A percentile compares a stretch with the other conserved stretches of the same genome.
These are phyloP conservation scores for Tupaia chinensis DNA, from an alignment of 2,113 vertebrate genomes.

Conservation along the genomic window DNA sequence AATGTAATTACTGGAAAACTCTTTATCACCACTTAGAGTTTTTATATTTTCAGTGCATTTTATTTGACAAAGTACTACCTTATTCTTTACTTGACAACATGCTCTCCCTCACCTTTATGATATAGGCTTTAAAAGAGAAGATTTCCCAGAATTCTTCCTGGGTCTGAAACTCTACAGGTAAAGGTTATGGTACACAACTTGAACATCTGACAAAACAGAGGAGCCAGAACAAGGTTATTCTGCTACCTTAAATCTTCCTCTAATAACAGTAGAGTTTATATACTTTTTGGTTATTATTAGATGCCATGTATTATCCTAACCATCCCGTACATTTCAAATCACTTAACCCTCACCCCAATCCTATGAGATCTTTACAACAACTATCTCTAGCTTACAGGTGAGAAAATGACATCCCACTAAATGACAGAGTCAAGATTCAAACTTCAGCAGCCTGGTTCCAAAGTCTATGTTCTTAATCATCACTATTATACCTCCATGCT, in stretches of 20 bases:
- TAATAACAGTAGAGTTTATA: not conserved
- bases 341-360: not conserved
- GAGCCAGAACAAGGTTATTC: not conserved
- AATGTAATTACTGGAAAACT: constrained; percentile 30
- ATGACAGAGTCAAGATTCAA: not conserved
- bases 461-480: not conserved
- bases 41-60: constrained; percentile 39
- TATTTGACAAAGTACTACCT: not conserved
- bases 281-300: not conserved
- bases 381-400: constrained; percentile 20
- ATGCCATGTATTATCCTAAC: not conserved
- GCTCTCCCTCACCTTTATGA: not conserved
- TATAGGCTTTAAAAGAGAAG: not conserved
- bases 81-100: constrained; percentile 47
- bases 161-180: constrained; percentile 51
- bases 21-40: constrained; percentile 45
- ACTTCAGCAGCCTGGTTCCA: not conserved
- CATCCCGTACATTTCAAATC: constrained; percentile 1
- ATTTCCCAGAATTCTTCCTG: constrained; percentile 54
- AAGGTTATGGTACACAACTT: not conserved
- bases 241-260: constrained; percentile 15
- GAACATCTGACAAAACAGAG: constrained; percentile 32
- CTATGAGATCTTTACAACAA: constrained; percentile 15
- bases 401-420: constrained; percentile 57
- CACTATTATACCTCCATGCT: not conserved